Percentiles rank a stretch among this genome's conserved stretches.
These are phyloP conservation scores for Drosophila baimaii DNA, from an alignment of 1,140 invertebrate species.

Conservation along the genomic window DNA sequence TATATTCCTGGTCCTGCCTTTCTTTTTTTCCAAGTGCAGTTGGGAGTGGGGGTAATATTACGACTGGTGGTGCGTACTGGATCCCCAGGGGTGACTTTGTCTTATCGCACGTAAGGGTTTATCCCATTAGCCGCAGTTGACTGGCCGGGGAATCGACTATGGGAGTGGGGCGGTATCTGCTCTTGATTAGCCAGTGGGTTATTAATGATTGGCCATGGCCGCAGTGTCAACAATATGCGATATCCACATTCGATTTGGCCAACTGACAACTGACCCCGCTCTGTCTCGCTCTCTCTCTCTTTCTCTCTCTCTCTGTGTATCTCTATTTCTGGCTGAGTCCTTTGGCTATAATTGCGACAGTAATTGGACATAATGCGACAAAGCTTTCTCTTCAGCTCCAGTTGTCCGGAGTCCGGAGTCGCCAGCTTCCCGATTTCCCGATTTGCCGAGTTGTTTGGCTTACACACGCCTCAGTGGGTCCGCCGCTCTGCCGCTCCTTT, in stretches of 20 bases:
- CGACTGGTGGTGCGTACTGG: constrained; percentile 7
- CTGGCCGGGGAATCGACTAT: constrained; percentile 22
- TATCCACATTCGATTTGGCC: constrained; percentile 48
- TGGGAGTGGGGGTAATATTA: neutral
- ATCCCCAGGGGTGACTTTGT: constrained; percentile 49
- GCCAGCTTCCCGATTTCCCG: constrained; percentile 17
- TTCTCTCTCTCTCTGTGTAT: neutral
- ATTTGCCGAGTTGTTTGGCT: constrained; percentile 29
- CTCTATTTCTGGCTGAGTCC: constrained; percentile 59
- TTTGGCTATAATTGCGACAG: constrained; percentile 83
- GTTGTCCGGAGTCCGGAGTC: constrained; percentile 13
- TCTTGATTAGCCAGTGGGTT: constrained; percentile 55
- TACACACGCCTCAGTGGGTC: constrained; percentile 57
- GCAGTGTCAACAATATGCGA: constrained; percentile 55
- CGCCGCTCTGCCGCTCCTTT: constrained; percentile 3
- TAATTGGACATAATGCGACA: constrained; percentile 84
- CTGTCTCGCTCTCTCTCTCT: neutral
- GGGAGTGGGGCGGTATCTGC: neutral
- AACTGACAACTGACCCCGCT: constrained; percentile 25
- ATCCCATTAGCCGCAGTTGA: constrained; percentile 61
- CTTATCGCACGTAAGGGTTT: constrained; percentile 76
- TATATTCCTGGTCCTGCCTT: too few species aligned
- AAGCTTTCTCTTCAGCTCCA: constrained; percentile 50
- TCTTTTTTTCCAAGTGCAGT: constrained; percentile 3
- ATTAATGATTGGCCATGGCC: constrained; percentile 45